Base-by-base conservation (phyloP, 2,797 vertebrate genomes). In the Zalophus californianus region DNA sequence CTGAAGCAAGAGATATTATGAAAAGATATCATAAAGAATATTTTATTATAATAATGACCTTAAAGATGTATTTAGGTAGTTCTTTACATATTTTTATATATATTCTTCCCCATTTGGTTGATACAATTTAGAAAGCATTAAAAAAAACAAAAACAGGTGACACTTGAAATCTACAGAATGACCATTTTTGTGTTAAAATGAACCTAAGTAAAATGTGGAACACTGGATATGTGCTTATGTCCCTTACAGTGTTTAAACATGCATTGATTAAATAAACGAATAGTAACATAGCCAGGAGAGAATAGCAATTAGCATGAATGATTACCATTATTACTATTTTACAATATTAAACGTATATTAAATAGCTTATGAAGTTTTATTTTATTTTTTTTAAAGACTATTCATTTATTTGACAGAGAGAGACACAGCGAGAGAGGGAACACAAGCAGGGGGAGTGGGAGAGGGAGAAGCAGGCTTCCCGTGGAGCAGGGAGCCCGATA, bases 321-420 rank as follows among this genome's bases (percentile, higher is more conserved):
- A 82, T 90, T 92, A 68, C 86, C 93, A 90, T 82, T 21, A 66
- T 3, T 87, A 64, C 44, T 78, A 73, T 86, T 97, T 77, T 91
- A 83, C 20, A 84, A 68, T 58, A 91, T 21, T 84, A 90, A 86
- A 84, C 35, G 82, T 18, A 78, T 50, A 82, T 54, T 72, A 83
- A 90, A 83, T 64, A 89, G 4, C 72, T 88, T 23, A 38, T 84
- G 25, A 58, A 52, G 5, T 82, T 78, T 94, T 64, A 86, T 44
- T 44, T 44, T 44, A 44, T 44, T 44, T 44, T 44, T 44, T 44
- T 44, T 44, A 44, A 44, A 44, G 44, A 44, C 9, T 44, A 44
- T 44, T 44, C 10, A 44, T 44, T 44, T 44, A 44, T 9, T 44
- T 44, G 44, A 44, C 44, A 44, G 44, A 44, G 8, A 44, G 44